phyloP scores from a whole-genome alignment of 2,888 invertebrate species.

The Cheilosia scutellata region DNA sequence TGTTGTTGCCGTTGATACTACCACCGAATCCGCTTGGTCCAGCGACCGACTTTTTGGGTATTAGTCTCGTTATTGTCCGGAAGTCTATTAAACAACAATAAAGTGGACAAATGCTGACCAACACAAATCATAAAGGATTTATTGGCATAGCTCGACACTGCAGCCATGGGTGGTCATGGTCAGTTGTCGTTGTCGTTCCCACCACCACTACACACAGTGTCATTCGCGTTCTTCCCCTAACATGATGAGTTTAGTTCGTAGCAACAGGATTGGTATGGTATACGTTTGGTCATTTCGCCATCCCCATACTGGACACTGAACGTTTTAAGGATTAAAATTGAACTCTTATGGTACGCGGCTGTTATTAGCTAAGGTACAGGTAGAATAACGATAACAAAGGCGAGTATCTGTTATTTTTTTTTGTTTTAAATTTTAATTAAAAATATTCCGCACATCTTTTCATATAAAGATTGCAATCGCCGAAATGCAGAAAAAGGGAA shows the following conservation, averaged over 20 bases:
- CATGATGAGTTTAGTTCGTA: background rate
- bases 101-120: slow-evolving; percentile 70
- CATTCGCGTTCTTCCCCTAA: background rate
- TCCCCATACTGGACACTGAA: background rate
- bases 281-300: no score
- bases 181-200: background rate
- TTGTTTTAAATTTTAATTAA: slow-evolving; percentile 35
- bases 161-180: background rate
- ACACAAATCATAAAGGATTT: slow-evolving; percentile 72
- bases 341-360: slow-evolving; percentile 6
- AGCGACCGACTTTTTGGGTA: slow-evolving; percentile 47
- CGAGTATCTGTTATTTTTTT: slow-evolving; percentile 5
- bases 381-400: background rate
- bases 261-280: background rate
- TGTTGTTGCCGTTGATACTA: slow-evolving; percentile 13
- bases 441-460: slow-evolving; percentile 46
- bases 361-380: background rate
- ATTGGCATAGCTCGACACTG: slow-evolving; percentile 50
- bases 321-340: slow-evolving; percentile 26
- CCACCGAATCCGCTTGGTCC: slow-evolving; percentile 9
- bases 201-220: background rate
- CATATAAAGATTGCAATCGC: slow-evolving; percentile 35
- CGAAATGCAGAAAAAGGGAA: background rate
- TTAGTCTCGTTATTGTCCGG: slow-evolving; percentile 63
- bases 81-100: slow-evolving; percentile 73